These are phyloP conservation scores for Orthonychiurus folsomi DNA, from an alignment of 2,888 invertebrate species.

Conservation along the genomic window DNA sequence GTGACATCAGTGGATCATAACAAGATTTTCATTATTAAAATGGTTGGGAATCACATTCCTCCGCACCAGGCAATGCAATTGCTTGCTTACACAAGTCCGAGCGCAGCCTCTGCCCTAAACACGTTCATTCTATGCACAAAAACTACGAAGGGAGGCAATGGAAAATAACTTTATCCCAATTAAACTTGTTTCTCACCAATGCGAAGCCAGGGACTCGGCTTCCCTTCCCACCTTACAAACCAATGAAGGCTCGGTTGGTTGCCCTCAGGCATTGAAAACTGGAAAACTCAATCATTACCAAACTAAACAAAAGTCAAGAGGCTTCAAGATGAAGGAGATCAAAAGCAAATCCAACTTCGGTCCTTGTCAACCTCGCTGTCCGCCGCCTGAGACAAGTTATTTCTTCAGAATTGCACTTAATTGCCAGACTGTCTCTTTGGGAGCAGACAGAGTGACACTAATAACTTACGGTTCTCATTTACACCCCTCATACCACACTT, in stretches of 20 bases:
- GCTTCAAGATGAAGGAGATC: background rate
- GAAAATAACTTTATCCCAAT: background rate
- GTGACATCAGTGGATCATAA: background rate
- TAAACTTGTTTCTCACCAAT: constrained; percentile 12
- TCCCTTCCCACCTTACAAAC: constrained; percentile 12
- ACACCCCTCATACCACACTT: background rate
- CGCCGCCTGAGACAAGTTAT: no score
- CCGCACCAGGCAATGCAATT: no score
- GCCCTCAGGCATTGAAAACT: constrained; percentile 7
- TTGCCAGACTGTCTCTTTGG: no score
- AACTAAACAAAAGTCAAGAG: background rate
- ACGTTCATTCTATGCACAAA: no score
- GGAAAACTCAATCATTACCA: background rate
- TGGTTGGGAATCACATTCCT: background rate
- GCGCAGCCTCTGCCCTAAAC: no score
- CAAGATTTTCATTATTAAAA: no score
- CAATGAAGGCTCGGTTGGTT: constrained; percentile 6
- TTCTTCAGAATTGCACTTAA: no score
- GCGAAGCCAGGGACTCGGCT: background rate
- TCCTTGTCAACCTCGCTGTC: background rate
- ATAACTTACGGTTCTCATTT: background rate
- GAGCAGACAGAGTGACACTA: no score
- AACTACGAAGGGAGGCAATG: no score
- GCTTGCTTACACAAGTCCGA: no score
- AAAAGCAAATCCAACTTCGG: background rate